These are phyloP conservation scores for Ahaetulla prasina DNA, from an alignment of 2,113 vertebrate species.

Conservation along the genomic window DNA sequence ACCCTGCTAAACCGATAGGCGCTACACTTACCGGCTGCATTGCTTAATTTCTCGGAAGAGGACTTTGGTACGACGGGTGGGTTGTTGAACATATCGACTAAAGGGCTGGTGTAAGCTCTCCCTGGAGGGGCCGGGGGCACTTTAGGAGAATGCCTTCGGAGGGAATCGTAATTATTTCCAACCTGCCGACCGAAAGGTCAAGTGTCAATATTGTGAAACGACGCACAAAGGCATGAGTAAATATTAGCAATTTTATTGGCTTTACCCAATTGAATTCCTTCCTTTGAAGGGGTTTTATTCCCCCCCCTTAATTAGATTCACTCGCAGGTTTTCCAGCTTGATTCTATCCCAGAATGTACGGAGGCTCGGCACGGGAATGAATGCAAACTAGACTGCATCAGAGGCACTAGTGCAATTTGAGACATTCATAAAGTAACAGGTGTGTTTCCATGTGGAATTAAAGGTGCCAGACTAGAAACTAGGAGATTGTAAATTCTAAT, in stretches of 20 bases:
- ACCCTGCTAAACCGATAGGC: neutral
- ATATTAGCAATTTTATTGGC: too few species aligned
- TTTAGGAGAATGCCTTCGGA: conserved; percentile 56
- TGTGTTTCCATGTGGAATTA: neutral
- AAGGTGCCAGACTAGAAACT: neutral
- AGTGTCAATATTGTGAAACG: neutral
- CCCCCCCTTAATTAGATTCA: neutral
- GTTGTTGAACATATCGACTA: conserved; percentile 87
- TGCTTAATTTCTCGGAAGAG: conserved; percentile 61
- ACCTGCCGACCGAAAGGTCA: conserved; percentile 43
- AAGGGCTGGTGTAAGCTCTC: conserved; percentile 81
- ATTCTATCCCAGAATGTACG: neutral
- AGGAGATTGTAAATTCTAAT: neutral
- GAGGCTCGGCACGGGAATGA: neutral
- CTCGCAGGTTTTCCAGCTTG: neutral
- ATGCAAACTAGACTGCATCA: neutral
- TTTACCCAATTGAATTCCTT: neutral
- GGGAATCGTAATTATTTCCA: conserved; percentile 61
- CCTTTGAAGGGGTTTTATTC: too few species aligned
- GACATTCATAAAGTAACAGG: neutral
- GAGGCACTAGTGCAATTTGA: neutral
- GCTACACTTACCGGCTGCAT: conserved; percentile 70
- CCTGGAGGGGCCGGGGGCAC: conserved; percentile 82
- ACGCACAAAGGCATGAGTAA: neutral
- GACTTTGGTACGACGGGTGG: conserved; percentile 65